Conservation (phyloP, 1,140 invertebrate genomes). For the Chrysoperla carnea region DNA sequence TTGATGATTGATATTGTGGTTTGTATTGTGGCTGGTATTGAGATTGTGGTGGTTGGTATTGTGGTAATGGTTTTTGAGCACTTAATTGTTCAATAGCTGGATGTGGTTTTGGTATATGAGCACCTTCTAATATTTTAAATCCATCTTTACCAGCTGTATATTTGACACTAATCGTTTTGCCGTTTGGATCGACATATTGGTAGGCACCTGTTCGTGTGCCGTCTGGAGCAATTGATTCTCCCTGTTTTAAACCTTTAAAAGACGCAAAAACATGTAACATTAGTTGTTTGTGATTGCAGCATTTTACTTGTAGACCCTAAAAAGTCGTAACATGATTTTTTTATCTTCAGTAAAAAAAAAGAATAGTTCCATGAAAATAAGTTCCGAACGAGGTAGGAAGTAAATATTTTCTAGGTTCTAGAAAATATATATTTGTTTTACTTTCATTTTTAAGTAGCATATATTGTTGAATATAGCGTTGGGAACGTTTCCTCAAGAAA, state of each 20-base stretch:
- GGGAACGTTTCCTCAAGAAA: too few relatives aligned
- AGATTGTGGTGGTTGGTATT: constrained; percentile 7
- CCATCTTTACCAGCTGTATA: constrained; percentile 47
- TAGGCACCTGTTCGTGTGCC: constrained; percentile 42
- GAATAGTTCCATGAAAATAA: too few relatives aligned
- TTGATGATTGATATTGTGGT: neutral
- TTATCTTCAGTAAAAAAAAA: too few relatives aligned
- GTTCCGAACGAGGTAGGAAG: too few relatives aligned
- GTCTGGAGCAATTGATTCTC: constrained; percentile 40
- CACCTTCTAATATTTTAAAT: constrained; percentile 32
- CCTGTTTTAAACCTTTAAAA: constrained; percentile 29
- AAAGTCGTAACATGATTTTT: too few relatives aligned
- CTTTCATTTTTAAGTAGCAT: too few relatives aligned
- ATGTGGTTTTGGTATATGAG: constrained; percentile 21
- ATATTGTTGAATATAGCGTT: too few relatives aligned
- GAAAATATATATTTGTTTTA: too few relatives aligned
- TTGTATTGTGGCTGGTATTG: neutral
- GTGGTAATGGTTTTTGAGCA: constrained; percentile 4
- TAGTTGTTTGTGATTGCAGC: too few relatives aligned
- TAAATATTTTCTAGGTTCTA: too few relatives aligned
- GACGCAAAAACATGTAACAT: too few relatives aligned
- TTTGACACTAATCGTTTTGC: constrained; percentile 38
- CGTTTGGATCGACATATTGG: constrained; percentile 39
- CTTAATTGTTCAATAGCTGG: constrained; percentile 1
- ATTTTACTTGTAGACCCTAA: too few relatives aligned